Conservation (phyloP, 2,797 vertebrate species). For the Cryptoprocta ferox region DNA sequence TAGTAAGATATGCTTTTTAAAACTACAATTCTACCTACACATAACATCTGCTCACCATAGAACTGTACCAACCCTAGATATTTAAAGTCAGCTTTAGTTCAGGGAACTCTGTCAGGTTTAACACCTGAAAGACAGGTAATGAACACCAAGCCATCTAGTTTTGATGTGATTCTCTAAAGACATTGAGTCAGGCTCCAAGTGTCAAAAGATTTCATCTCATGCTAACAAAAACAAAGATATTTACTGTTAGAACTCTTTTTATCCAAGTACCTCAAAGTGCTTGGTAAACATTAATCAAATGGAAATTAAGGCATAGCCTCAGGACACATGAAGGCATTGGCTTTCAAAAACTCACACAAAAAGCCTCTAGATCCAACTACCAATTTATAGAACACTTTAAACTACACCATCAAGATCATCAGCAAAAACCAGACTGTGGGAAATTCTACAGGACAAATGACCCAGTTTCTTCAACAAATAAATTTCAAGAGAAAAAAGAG, state of each 20-base stretch:
- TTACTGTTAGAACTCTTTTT: constrained; percentile 25
- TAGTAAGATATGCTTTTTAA: not conserved
- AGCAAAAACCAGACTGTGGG: not conserved
- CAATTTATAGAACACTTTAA: not conserved
- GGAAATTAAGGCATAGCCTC: constrained; percentile 37
- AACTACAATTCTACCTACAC: not conserved
- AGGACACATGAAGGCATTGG: not conserved
- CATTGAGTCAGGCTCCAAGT: constrained; percentile 39
- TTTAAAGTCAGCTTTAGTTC: constrained; percentile 39
- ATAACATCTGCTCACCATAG: not conserved
- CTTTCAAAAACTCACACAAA: not conserved
- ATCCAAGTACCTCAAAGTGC: not conserved
- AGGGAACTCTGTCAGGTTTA: not conserved
- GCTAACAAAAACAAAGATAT: constrained; percentile 55
- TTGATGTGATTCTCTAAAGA: constrained; percentile 38
- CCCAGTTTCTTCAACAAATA: not conserved
- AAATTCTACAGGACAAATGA: constrained; percentile 13
- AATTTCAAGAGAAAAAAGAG: not conserved
- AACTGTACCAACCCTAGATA: not conserved
- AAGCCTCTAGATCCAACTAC: not conserved
- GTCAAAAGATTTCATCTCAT: constrained; percentile 60
- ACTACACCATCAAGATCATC: not conserved
- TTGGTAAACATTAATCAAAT: constrained; percentile 44
- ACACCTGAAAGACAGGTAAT: constrained; percentile 47
- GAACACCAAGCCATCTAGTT: constrained; percentile 14